These are phyloP conservation scores for Sebastes fasciatus DNA, from an alignment of 2,113 vertebrate genomes.

Conservation along the genomic window DNA sequence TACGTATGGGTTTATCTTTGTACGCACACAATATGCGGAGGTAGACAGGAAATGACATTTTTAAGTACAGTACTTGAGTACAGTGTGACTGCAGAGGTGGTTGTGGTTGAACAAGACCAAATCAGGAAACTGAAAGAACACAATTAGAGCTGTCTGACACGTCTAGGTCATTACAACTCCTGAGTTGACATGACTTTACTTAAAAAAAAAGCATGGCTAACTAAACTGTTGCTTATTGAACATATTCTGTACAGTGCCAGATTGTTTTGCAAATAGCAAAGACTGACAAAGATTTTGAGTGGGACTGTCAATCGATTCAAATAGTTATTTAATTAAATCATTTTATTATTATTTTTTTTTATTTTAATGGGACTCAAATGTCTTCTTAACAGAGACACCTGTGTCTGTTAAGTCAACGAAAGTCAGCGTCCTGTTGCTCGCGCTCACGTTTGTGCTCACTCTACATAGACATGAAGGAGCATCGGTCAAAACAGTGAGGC, in stretches of 20 bases:
- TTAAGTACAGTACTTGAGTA: neutral
- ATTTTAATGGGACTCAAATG: no score
- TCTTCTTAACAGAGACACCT: no score
- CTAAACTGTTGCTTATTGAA: neutral
- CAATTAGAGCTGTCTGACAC: neutral
- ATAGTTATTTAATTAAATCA: no score
- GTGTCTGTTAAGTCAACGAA: no score
- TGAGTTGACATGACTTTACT: neutral
- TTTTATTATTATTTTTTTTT: no score
- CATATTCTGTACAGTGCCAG: neutral
- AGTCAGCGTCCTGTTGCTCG: no score
- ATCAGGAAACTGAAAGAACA: neutral
- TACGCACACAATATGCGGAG: neutral
- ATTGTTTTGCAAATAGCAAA: neutral
- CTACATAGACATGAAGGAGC: no score
- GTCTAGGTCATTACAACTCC: neutral
- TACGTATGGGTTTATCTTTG: neutral
- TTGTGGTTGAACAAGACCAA: neutral
- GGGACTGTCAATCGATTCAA: no score
- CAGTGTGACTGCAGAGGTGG: neutral
- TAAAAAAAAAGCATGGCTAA: neutral
- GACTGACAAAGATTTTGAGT: neutral
- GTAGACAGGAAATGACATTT: conserved; percentile 24
- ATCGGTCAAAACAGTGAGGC: no score
- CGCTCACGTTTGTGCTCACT: no score